These are phyloP conservation scores for Triops cancriformis DNA, from an alignment of 1,140 invertebrate species.

Conservation along the genomic window DNA sequence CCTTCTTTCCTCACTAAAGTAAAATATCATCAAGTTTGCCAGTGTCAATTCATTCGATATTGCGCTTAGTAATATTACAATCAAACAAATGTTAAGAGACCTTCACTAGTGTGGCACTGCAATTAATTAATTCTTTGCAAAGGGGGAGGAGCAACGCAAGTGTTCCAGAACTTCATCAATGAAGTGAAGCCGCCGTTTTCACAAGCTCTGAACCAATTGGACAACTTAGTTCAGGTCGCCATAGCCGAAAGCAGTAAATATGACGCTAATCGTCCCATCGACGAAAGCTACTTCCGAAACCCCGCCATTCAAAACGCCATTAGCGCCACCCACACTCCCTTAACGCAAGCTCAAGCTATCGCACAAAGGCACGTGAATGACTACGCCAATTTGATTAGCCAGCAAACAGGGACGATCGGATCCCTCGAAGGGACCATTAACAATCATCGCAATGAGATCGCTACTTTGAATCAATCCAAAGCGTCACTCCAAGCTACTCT, in stretches of 20 bases:
- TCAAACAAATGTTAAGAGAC: too few species aligned
- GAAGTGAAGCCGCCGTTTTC: slow-evolving; percentile 19
- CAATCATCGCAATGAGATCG: background rate
- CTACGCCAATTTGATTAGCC: slow-evolving; percentile 14
- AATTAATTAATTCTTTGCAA: too few species aligned
- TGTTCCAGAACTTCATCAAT: slow-evolving; percentile 19
- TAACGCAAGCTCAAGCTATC: background rate
- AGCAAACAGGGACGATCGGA: background rate
- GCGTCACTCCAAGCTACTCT: background rate
- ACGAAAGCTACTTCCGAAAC: slow-evolving; percentile 15
- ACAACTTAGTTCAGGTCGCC: background rate
- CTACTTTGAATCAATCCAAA: background rate
- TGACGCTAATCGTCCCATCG: background rate
- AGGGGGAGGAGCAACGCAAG: background rate
- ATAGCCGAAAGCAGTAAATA: background rate
- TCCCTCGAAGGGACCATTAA: background rate
- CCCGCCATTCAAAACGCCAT: slow-evolving; percentile 15
- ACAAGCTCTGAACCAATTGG: slow-evolving; percentile 1
- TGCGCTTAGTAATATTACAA: too few species aligned
- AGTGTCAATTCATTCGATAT: too few species aligned
- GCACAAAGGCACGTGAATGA: slow-evolving; percentile 17
- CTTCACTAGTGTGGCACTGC: too few species aligned
- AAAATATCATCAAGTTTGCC: too few species aligned
- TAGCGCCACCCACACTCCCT: background rate
- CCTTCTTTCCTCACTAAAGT: too few species aligned